Evolutionary conservation across 2,797 vertebrate genomes (phyloP).

Genomic region (Microhierax caerulescens): DNA sequence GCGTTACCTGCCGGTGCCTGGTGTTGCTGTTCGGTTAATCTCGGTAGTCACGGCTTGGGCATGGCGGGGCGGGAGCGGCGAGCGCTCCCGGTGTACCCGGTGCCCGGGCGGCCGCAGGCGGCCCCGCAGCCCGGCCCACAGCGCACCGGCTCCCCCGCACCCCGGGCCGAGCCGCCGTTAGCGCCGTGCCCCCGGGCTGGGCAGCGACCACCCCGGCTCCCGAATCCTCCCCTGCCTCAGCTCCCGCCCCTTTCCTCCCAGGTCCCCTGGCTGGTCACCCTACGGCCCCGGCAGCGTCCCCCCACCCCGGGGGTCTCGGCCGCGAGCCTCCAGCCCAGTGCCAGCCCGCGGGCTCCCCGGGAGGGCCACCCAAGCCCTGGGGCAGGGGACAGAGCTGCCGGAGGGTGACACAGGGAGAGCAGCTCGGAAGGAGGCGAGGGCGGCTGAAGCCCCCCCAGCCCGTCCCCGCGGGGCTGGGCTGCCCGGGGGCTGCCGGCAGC

Average conservation of each 20-base stretch:
- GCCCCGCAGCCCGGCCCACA: not conserved
- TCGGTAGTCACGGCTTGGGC: not conserved
- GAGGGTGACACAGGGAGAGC: not conserved
- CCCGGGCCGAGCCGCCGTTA: not conserved
- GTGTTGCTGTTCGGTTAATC: rapidly evolving
- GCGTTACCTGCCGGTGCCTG: no score
- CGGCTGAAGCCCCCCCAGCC: not conserved
- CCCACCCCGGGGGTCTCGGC: not conserved
- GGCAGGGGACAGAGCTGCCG: not conserved
- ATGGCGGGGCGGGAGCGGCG: not conserved
- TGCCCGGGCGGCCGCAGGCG: no score
- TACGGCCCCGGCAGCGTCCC: rapidly evolving
- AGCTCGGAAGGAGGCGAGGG: not conserved
- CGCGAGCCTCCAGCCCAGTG: not conserved
- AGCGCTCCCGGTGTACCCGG: no score
- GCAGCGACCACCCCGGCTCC: not conserved
- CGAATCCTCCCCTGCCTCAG: not conserved
- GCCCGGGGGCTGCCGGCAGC: not conserved
- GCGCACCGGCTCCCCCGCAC: not conserved
- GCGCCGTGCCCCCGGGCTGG: not conserved
- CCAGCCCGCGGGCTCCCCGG: rapidly evolving
- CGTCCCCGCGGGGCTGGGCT: rapidly evolving
- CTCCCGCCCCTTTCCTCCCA: not conserved
- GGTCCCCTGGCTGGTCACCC: not conserved
- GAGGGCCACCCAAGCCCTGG: not conserved